Conservation (phyloP, 2,797 vertebrate genomes). For the Dryobates pubescens region DNA sequence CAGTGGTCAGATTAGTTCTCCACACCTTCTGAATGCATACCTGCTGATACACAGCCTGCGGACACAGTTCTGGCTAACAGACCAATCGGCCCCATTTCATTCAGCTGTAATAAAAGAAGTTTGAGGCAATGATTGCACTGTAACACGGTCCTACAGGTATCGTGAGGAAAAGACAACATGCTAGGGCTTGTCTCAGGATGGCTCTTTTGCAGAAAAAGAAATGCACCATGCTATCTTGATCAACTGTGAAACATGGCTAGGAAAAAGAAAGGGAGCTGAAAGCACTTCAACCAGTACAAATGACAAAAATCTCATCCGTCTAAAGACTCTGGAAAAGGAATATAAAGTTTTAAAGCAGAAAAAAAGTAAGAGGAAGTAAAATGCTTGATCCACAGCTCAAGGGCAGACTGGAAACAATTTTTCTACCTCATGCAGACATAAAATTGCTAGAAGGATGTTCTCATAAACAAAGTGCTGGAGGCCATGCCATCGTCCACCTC, state of each 20-base stretch:
- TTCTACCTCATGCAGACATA: conserved; percentile 52
- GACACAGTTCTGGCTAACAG: not conserved
- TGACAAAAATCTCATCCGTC: conserved; percentile 4
- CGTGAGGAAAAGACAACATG: not conserved
- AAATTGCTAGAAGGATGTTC: conserved; percentile 69
- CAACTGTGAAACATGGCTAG: not conserved
- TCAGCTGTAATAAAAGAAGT: not conserved
- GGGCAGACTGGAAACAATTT: conserved; percentile 57
- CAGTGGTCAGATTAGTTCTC: not conserved
- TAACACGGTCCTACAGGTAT: not conserved
- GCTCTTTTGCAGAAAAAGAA: not conserved
- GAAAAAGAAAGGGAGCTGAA: not conserved
- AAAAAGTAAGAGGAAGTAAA: conserved; percentile 31
- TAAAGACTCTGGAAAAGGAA: conserved; percentile 31
- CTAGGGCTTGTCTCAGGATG: not conserved
- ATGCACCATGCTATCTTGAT: fast-evolving
- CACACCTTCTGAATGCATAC: not conserved
- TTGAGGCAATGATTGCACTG: not conserved
- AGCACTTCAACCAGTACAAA: not conserved
- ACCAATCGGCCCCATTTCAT: not conserved
- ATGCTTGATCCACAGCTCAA: conserved; percentile 69
- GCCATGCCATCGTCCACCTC: conserved; percentile 60
- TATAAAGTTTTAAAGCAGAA: conserved; percentile 23
- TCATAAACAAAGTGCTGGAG: conserved; percentile 73
- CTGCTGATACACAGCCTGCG: fast-evolving